These are phyloP conservation scores for Cactoblastis cactorum DNA, from an alignment of 2,888 invertebrate species.

Conservation along the genomic window DNA sequence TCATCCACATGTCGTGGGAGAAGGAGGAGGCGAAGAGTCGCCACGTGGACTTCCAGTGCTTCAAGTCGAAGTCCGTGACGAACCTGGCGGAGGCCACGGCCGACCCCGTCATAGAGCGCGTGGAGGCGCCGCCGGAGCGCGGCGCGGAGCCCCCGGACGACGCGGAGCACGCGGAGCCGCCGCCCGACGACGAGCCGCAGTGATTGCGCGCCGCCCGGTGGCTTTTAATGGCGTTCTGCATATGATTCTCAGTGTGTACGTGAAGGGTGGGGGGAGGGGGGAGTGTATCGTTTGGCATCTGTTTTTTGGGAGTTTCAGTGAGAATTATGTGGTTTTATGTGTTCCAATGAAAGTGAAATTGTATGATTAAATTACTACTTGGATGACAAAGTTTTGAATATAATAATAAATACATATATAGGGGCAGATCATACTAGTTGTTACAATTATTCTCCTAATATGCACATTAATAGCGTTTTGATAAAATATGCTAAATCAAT, in stretches of 20 bases:
- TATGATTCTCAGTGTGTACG: not conserved
- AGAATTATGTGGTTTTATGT: no score
- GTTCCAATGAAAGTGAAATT: no score
- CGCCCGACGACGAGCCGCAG: slow-evolving; percentile 40
- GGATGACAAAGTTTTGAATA: no score
- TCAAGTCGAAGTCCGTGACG: slow-evolving; percentile 98
- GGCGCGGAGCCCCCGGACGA: slow-evolving; percentile 16
- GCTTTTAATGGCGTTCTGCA: not conserved
- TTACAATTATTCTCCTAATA: no score
- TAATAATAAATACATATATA: no score
- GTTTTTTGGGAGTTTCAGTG: not conserved
- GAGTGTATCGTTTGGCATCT: not conserved
- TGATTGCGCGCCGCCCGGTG: slow-evolving; percentile 32
- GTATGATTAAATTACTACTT: no score
- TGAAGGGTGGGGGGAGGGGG: not conserved
- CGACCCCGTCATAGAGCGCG: slow-evolving; percentile 87
- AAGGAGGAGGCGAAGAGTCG: slow-evolving; percentile 99
- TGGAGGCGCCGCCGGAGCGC: slow-evolving; percentile 54
- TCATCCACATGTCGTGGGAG: slow-evolving; percentile 99
- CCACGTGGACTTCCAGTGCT: slow-evolving; percentile 99
- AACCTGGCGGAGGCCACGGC: slow-evolving; percentile 97
- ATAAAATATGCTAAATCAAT: no score
- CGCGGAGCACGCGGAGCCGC: slow-evolving; percentile 24
- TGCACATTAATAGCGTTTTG: no score
- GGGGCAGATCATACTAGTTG: no score